Evolutionary conservation across 2,888 invertebrate genomes (phyloP).

Genomic region (Gnatocerus cornutus): DNA sequence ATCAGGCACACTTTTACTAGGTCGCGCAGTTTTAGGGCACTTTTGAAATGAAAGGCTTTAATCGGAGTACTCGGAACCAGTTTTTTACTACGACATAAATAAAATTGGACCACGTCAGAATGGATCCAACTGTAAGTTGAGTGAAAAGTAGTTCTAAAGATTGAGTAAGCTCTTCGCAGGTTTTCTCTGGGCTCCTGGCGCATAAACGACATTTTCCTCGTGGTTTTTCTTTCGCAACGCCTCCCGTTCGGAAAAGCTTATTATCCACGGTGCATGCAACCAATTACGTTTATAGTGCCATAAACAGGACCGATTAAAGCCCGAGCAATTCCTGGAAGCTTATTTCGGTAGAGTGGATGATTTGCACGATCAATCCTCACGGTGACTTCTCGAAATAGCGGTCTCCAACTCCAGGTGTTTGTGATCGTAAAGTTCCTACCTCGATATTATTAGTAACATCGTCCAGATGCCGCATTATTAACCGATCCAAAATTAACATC

Average conservation of each 20-base stretch:
- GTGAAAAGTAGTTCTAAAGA: too few relatives aligned
- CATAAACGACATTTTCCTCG: not conserved
- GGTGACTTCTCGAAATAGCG: conserved; percentile 44
- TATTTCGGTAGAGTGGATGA: conserved; percentile 44
- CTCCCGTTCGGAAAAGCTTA: conserved; percentile 25
- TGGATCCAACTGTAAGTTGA: too few relatives aligned
- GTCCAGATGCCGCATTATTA: conserved; percentile 45
- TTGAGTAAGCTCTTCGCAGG: too few relatives aligned
- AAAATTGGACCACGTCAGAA: too few relatives aligned
- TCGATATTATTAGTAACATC: conserved; percentile 50
- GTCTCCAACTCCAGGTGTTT: conserved; percentile 48
- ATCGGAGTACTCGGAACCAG: too few relatives aligned
- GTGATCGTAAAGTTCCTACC: conserved; percentile 47
- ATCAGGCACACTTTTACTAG: too few relatives aligned
- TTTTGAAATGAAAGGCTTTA: too few relatives aligned
- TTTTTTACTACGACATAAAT: too few relatives aligned
- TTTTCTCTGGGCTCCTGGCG: too few relatives aligned
- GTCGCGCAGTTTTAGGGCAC: too few relatives aligned
- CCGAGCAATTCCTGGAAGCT: conserved; percentile 45
- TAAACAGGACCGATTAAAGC: conserved; percentile 43
- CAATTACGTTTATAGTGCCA: conserved; percentile 43
- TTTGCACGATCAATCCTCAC: conserved; percentile 41
- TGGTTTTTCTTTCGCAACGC: not conserved
- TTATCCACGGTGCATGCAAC: conserved; percentile 38
- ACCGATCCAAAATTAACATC: conserved; percentile 34